These are phyloP conservation scores for Acanthiza pusilla DNA, from an alignment of 2,797 vertebrate species.

Conservation along the genomic window DNA sequence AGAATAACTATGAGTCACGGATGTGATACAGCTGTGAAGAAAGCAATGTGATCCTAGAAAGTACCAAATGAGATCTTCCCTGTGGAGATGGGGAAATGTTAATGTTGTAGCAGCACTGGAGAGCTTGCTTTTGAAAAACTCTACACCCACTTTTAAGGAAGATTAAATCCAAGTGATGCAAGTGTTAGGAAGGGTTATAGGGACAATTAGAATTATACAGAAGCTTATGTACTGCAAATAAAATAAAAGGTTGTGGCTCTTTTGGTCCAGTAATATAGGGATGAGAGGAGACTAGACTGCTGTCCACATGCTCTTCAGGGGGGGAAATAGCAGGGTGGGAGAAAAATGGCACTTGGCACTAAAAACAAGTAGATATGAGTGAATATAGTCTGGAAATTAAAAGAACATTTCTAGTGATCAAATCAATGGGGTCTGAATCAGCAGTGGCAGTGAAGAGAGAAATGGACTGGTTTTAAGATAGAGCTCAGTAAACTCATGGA, in stretches of 20 bases:
- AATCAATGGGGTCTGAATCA: background rate
- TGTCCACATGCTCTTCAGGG: background rate
- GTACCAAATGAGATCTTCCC: background rate
- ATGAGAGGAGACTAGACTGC: background rate
- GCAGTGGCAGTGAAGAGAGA: background rate
- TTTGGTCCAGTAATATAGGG: background rate
- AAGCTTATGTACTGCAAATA: background rate
- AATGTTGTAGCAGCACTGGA: background rate
- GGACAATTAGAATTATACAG: background rate
- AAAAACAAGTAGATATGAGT: background rate
- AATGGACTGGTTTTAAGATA: background rate
- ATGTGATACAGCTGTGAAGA: conserved; percentile 10
- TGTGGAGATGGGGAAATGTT: background rate
- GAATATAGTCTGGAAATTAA: background rate
- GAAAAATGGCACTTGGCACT: background rate
- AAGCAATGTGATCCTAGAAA: background rate
- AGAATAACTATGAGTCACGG: background rate
- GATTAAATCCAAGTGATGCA: background rate
- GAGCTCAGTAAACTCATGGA: background rate
- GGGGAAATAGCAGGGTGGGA: background rate
- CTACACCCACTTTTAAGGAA: background rate
- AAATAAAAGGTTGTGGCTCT: background rate
- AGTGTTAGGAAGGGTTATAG: background rate
- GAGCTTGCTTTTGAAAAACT: background rate
- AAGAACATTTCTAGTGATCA: background rate